These are phyloP conservation scores for Sparus aurata DNA, from an alignment of 2,797 vertebrate genomes.

Conservation along the genomic window DNA sequence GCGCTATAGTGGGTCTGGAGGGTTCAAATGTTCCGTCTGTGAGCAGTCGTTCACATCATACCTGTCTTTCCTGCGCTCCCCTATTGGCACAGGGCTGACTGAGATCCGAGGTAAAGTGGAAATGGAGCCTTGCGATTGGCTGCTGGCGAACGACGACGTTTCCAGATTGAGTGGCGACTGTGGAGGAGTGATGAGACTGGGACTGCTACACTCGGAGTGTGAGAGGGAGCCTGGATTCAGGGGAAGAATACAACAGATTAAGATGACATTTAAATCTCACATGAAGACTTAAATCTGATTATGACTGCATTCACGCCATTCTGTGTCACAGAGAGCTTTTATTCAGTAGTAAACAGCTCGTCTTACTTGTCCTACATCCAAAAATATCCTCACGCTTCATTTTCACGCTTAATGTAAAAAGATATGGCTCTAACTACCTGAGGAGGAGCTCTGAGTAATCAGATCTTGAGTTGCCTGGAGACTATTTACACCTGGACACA, in stretches of 20 bases:
- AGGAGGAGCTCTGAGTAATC: not conserved
- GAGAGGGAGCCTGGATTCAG: constrained; percentile 90
- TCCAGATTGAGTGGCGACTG: constrained; percentile 95
- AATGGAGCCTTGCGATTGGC: constrained; percentile 95
- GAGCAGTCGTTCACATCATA: constrained; percentile 61
- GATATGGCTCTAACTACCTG: not conserved
- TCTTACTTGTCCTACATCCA: not conserved
- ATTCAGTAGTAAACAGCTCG: not conserved
- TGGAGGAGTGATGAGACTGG: constrained; percentile 94
- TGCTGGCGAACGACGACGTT: constrained; percentile 92
- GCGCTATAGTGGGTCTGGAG: no score
- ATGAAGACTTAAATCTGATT: not conserved
- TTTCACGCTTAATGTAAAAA: not conserved
- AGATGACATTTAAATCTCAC: constrained; percentile 6
- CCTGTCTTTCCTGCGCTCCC: constrained; percentile 96
- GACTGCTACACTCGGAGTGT: constrained; percentile 95
- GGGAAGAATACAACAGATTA: constrained; percentile 1
- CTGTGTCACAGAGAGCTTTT: not conserved
- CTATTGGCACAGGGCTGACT: constrained; percentile 90
- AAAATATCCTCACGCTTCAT: not conserved
- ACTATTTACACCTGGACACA: not conserved
- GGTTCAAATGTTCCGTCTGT: not conserved
- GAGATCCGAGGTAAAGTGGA: constrained; percentile 94
- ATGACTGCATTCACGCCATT: not conserved
- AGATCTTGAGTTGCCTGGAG: no score